A percentile compares a stretch with the other conserved stretches of the same genome.
Evolutionary conservation across 2,888 invertebrate genomes (phyloP).

Genomic region (Oscheius sp.): DNA sequence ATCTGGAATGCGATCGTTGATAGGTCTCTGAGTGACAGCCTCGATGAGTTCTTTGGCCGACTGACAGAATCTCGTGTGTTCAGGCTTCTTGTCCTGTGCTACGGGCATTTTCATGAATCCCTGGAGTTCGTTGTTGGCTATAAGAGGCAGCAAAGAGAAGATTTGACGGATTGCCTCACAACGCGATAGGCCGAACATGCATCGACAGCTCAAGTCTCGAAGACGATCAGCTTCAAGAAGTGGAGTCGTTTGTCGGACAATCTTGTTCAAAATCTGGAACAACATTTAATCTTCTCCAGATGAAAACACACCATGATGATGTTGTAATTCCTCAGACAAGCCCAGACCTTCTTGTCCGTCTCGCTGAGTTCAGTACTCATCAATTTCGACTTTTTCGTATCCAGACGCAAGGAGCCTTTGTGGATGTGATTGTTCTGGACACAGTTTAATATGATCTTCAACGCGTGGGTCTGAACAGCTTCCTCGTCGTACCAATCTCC

Average conservation of each 20-base stretch:
- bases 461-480: background rate
- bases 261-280: constrained; percentile 82
- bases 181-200: constrained; percentile 91
- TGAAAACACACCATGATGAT: constrained; percentile 16
- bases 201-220: constrained; percentile 88
- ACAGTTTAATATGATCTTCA: constrained; percentile 10
- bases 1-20: constrained; percentile 43
- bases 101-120: constrained; percentile 94
- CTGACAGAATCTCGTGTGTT: constrained; percentile 94
- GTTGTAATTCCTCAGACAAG: constrained; percentile 13
- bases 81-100: constrained; percentile 92
- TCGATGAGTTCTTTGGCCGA: constrained; percentile 91
- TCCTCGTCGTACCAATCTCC: constrained; percentile 25
- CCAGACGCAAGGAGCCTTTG: constrained; percentile 17
- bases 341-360: constrained; percentile 15
- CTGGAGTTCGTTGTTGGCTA: constrained; percentile 91
- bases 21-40: constrained; percentile 64
- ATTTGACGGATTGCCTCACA: constrained; percentile 92
- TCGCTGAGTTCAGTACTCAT: constrained; percentile 3
- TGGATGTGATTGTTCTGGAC: constrained; percentile 1
- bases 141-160: constrained; percentile 91
- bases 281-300: too few relatives aligned
- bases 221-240: constrained; percentile 96
- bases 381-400: background rate
- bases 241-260: constrained; percentile 91